phyloP scores from a whole-genome alignment of 1,140 invertebrate genomes.

The Ceratosolen solmsi region DNA sequence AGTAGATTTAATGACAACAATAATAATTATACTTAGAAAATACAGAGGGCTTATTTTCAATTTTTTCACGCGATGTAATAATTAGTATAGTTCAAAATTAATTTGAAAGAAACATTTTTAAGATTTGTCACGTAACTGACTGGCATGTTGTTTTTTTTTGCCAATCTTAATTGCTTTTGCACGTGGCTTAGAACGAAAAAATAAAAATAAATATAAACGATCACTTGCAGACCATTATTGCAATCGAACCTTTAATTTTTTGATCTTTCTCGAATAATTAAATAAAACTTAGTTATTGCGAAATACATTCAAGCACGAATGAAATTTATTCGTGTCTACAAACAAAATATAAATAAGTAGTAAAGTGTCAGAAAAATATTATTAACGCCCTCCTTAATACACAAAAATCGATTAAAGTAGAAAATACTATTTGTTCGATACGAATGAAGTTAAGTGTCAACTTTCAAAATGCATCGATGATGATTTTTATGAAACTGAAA shows the following conservation, averaged over 20 bases:
- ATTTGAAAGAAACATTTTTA: constrained; percentile 1
- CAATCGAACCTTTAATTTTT: constrained; percentile 42
- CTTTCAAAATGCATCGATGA: constrained; percentile 52
- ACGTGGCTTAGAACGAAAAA: constrained; percentile 32
- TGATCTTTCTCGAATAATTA: constrained; percentile 32
- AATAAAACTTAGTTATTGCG: constrained; percentile 26
- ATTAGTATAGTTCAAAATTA: constrained; percentile 22
- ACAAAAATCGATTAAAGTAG: constrained; percentile 39
- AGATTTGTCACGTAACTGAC: neutral
- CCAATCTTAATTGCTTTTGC: constrained; percentile 19
- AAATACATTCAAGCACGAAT: constrained; percentile 31
- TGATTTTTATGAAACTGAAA: constrained; percentile 63
- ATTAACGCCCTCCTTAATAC: constrained; percentile 35
- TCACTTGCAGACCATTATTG: constrained; percentile 43
- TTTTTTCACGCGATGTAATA: constrained; percentile 31
- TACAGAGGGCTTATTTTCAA: constrained; percentile 43
- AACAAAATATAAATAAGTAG: constrained; percentile 17
- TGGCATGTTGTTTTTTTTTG: constrained; percentile 11
- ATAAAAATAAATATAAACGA: constrained; percentile 31
- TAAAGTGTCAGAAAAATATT: constrained; percentile 18
- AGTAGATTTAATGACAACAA: constrained; percentile 47
- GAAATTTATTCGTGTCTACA: constrained; percentile 44
- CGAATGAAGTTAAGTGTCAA: constrained; percentile 46
- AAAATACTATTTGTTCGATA: constrained; percentile 51
- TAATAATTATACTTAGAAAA: constrained; percentile 47